Evolutionary conservation across 2,113 vertebrate genomes (phyloP).

Genomic region (Oriolus oriolus): DNA sequence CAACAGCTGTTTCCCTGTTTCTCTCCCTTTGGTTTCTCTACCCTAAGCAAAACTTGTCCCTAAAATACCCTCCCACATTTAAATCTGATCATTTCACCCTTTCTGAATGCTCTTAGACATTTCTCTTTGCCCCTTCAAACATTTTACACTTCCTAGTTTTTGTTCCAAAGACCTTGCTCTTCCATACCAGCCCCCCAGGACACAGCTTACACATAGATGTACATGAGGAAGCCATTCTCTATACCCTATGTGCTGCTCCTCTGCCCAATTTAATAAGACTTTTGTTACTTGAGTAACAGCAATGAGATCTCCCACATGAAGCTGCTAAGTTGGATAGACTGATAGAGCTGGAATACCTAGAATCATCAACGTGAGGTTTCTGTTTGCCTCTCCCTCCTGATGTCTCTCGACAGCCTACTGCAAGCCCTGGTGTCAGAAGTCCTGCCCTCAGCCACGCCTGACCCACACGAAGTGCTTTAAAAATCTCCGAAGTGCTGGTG

Average conservation of each 20-base stretch:
- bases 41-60: background rate
- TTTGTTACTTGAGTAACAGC: background rate
- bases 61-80: background rate
- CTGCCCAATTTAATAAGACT: background rate
- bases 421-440: background rate
- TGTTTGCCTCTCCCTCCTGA: background rate
- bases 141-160: background rate
- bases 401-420: rapidly evolving
- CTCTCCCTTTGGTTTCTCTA: background rate
- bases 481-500: background rate
- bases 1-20: background rate
- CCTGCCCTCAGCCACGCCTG: background rate
- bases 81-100: background rate
- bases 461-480: background rate
- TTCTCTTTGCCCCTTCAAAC: background rate
- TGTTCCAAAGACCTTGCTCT: background rate
- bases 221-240: background rate
- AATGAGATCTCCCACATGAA: background rate
- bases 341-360: background rate
- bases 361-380: background rate
- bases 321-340: rapidly evolving
- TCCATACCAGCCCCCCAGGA: rapidly evolving
- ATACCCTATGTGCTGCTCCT: rapidly evolving
- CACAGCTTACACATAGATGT: background rate
- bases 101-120: background rate